Evolutionary conservation across 1,140 invertebrate species (phyloP).

Genomic region (Thrips palmi): DNA sequence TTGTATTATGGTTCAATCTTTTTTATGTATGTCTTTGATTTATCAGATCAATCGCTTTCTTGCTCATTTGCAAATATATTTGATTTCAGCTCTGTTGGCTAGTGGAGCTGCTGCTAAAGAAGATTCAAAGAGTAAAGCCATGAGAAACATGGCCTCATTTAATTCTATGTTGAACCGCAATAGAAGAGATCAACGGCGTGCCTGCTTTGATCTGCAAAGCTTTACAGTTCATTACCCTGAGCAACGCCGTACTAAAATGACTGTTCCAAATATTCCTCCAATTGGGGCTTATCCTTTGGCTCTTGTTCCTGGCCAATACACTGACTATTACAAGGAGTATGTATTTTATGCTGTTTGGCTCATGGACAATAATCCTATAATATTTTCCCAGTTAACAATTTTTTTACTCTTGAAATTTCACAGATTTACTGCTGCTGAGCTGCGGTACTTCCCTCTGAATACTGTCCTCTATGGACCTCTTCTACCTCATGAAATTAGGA

Average conservation of each 20-base stretch:
- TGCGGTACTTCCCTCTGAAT: conserved; percentile 74
- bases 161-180: conserved; percentile 70
- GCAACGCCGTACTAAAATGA: conserved; percentile 22
- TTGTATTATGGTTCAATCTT: neutral
- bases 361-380: neutral
- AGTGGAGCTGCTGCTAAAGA: too few relatives aligned
- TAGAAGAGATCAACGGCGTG: conserved; percentile 38
- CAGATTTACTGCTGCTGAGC: conserved; percentile 42
- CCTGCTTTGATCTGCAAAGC: conserved; percentile 56
- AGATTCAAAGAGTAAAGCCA: conserved; percentile 68
- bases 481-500: conserved; percentile 26
- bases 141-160: conserved; percentile 72
- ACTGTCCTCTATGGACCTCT: conserved; percentile 66
- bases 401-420: conserved; percentile 17
- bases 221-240: conserved; percentile 52
- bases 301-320: conserved; percentile 82
- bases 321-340: conserved; percentile 63
- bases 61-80: conserved; percentile 1
- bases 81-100: too few relatives aligned
- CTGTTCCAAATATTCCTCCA: conserved; percentile 29
- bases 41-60: conserved; percentile 2
- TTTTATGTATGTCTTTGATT: neutral
- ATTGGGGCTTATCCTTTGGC: conserved; percentile 74
- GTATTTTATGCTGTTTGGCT: conserved; percentile 12
- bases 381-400: conserved; percentile 1